phyloP scores from a whole-genome alignment of 2,797 vertebrate genomes.

The Enteromius thamalakanensis region DNA sequence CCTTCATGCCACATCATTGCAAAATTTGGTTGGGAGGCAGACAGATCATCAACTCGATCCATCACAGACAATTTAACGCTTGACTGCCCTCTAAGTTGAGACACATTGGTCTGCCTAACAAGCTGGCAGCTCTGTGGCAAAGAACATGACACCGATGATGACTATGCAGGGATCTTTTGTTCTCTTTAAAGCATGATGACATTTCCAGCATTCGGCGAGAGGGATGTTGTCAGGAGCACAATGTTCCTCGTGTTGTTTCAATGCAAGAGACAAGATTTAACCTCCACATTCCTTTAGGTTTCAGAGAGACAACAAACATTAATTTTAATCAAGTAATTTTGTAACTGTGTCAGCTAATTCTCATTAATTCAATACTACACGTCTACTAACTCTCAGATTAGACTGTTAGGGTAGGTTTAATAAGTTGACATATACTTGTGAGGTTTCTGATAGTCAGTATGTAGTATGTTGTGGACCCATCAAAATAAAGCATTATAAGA shows the following conservation, averaged over 20 bases:
- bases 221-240: conserved; percentile 22
- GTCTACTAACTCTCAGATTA: no score
- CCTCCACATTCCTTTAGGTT: neutral
- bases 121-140: conserved; percentile 46
- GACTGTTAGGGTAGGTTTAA: no score
- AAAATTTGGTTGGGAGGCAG: conserved; percentile 22
- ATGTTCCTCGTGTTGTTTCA: neutral
- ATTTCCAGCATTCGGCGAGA: conserved; percentile 18
- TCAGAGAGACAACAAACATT: neutral
- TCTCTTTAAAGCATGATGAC: conserved; percentile 22
- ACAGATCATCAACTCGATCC: conserved; percentile 63
- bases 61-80: conserved; percentile 68
- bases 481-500: no score
- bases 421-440: no score
- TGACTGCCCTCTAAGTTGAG: conserved; percentile 62
- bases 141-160: conserved; percentile 52
- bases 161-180: conserved; percentile 27
- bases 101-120: conserved; percentile 65
- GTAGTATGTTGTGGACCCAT: no score
- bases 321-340: no score
- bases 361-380: no score
- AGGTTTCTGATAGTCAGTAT: no score
- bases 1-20: neutral
- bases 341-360: no score
- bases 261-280: neutral